Evolutionary conservation across 2,797 vertebrate genomes (phyloP), one percentile per base, ranked within the genome.

Genomic region (Melanotaenia maccullochi): DNA sequence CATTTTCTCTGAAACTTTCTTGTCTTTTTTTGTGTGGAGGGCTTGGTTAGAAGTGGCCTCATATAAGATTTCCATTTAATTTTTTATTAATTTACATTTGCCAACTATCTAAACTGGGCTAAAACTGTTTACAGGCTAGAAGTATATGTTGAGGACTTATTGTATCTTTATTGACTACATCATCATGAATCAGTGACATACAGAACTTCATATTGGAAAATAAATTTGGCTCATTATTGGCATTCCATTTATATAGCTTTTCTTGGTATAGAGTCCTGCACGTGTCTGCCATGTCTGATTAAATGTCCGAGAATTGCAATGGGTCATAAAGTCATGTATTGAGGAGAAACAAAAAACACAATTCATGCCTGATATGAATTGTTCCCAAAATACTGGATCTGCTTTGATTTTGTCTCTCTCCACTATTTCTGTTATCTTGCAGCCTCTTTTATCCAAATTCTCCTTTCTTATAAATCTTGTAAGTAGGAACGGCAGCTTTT

Each of bases 361-460:
- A 91, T 89, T 90, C 90, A 90, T 92, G 86, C 83, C 68, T 92
- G 73, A 85, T 88, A 92, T 92, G 86, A 93, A 91, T 92, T 85
- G 84, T 85, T 77, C 96, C 95, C 94, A 94, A 95, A 96, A 96
- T 90, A 87, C 76, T 87, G 90, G 90, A 89, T 92, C 93, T 97
- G 94, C 96, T 97, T 96, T 97, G 96, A 97, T 98, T 97, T 97
- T 97, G 96, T 97, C 95, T 98, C 94, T 97, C 96, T 97, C 96
- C 96, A 97, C 96, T 96, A 93, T 98, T 97, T 98, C 96, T 97
- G 97, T 98, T 97, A 97, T 98, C 97, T 98, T 98, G 96, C 97
- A 98, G 97, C 97, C 97, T 98, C 97, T 97, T 98, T 98, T 98
- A 98, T 98, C 97, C 97, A 98, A 98, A 98, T 98, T 97, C 97